Evolutionary conservation across 1,140 invertebrate genomes (phyloP), one percentile per base, ranked within the genome.

Genomic region (Coptotermes formosanus): DNA sequence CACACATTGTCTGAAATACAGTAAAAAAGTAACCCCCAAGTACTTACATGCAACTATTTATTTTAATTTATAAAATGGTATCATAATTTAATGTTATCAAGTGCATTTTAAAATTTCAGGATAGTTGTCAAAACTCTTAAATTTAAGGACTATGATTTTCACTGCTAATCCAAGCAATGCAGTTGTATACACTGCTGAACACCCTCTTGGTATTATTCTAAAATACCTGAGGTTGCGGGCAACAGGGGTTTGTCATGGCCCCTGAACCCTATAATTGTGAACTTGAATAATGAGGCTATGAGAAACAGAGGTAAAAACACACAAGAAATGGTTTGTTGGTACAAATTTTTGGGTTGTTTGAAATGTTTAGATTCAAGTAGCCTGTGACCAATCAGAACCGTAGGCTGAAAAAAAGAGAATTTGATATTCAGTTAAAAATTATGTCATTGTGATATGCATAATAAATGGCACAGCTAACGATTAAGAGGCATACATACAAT

Each of bases 31-130:
- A 84, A 52, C n/a, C 55, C 30, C 16, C 52, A 84, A 52, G 44
- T 59, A 25, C 19, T 48, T 45, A 48, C 48, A 59, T 59, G 44
- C n/a, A 30, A 44, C 3, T 44, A 83, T 83, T 44, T 21, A 44
- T 83, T 23, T 83, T 21, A 83, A 45, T 45, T 23, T 83, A 52
- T 30, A 55, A 84, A 84, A 84, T 84, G 16, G 83, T 84, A 45
- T 45, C 48, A 84, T 55, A 52, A n/a, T 32, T 84, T 69, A 3
- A 69, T 69, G n/a, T 69, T n/a, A 69, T 69, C n/a, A 69, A 69
- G 64, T 69, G 64, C 12, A 69, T 30, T 69, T 69, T 69, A 69
- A 69, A 69, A 69, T 30, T 69, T 3, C 14, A n/a, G 14, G n/a
- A 69, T 3, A 69, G 64, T 69, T 69, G 64, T 69, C 64, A n/a